Base-by-base conservation (phyloP, 2,113 vertebrate genomes). In the Serilophus lunatus region DNA sequence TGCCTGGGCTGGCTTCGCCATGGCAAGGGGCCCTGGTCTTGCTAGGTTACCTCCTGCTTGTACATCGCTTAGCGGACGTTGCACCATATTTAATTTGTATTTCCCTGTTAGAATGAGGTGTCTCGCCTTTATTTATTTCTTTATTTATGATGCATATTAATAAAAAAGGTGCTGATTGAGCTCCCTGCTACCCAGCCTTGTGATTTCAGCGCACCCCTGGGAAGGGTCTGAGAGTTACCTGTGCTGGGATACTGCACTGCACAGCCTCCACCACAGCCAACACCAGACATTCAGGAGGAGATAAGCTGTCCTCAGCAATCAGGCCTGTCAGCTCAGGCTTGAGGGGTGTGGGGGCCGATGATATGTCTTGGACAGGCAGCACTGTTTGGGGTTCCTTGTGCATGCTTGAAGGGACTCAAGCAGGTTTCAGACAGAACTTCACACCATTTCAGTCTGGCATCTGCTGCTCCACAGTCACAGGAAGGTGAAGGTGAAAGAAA, bases 141-240 rank as follows among this genome's bases (percentile, higher is more conserved):
- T 98, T 98, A 98, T 98, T 98, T 98, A 98, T 98, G 98, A 98
- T 70, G 97, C 97, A 97, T 98, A 98, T 98, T 98, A 98, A 98
- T 98, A 98, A 98, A 98, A 98, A 98, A 98, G 97, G 97, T 98
- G 98, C 98, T 98, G 95, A 97, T 82, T 81, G 83, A 96, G 92
- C 82, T 97, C 84, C 38, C 57, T 72, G 69, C 69, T 42, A 6
- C 1, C 0, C 28, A 42, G 79, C 24, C 50, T 84, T 36, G 9
- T 87, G 60, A 69, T 82, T 85, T 72, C 36, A 13, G 26, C 17
- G 11, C 9, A 0, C 80, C 19, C 18, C 28, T 42, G 35, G 11
- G 33, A 49, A 69, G 28, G 11, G 28, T 28, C 28, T 29, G 16
- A 26, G 14, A 15, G 29, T 47, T 70, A 49, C 47, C 19, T 57